Percentiles rank a stretch among this genome's conserved stretches.
phyloP scores from a whole-genome alignment of 2,113 vertebrate species.

The Motacilla alba region DNA sequence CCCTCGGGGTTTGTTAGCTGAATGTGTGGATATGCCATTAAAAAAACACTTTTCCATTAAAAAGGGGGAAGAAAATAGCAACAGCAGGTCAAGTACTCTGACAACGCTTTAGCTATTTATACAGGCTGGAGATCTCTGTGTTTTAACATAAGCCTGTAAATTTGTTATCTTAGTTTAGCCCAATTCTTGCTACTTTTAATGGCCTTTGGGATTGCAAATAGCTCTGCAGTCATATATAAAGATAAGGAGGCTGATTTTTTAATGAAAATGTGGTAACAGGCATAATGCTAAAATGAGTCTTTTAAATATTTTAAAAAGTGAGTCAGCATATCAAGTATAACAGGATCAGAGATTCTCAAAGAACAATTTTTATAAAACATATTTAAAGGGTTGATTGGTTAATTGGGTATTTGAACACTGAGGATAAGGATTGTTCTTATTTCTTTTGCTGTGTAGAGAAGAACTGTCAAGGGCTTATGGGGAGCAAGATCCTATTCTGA shows the following conservation, averaged over 20 bases:
- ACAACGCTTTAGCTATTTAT: neutral
- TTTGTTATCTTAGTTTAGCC: neutral
- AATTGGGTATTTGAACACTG: slow-evolving; percentile 5
- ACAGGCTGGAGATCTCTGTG: neutral
- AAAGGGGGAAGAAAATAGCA: neutral
- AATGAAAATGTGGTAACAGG: neutral
- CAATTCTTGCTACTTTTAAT: neutral
- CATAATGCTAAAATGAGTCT: neutral
- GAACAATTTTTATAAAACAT: neutral
- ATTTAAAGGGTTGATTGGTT: neutral
- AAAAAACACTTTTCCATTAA: neutral
- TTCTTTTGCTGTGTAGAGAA: neutral
- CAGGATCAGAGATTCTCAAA: neutral
- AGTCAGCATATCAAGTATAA: slow-evolving; percentile 21
- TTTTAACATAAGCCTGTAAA: neutral
- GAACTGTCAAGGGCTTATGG: neutral
- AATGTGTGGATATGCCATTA: neutral
- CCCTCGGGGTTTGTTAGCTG: neutral
- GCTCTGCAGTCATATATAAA: neutral
- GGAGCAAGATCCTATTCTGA: neutral
- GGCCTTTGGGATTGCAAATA: neutral
- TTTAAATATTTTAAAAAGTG: slow-evolving; percentile 19
- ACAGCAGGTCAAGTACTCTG: neutral
- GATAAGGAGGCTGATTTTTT: neutral
- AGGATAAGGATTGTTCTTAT: neutral